phyloP scores from a whole-genome alignment of 2,888 invertebrate genomes.

The Heterodera filipjevi region DNA sequence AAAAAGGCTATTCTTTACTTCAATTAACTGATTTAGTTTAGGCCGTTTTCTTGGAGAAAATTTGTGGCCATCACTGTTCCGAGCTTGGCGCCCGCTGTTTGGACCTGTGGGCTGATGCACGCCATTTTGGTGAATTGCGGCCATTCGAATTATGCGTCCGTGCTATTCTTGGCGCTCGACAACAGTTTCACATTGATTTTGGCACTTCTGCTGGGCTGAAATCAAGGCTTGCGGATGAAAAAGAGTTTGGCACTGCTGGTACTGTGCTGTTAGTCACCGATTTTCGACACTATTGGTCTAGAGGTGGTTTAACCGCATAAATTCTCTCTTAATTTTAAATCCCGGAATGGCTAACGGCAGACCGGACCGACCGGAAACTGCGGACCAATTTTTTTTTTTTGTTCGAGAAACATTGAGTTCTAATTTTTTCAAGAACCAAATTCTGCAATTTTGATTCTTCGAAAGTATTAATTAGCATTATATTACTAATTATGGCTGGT shows the following conservation, averaged over 20 bases:
- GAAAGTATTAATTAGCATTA: no score
- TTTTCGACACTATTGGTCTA: conserved; percentile 21
- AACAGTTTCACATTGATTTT: conserved; percentile 1
- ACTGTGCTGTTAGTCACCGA: conserved; percentile 25
- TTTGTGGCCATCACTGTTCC: conserved; percentile 32
- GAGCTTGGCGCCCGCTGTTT: conserved; percentile 31
- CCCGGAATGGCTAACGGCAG: no score
- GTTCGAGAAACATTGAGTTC: no score
- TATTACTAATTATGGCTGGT: no score
- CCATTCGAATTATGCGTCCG: conserved; percentile 53
- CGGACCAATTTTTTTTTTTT: no score
- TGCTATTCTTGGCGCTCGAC: conserved; percentile 46
- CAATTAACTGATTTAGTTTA: not conserved
- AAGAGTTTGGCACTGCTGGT: not conserved
- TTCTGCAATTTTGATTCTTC: no score
- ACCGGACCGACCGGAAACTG: no score
- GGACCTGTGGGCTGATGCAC: conserved; percentile 43
- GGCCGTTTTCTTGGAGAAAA: conserved; percentile 39
- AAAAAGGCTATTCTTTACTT: no score
- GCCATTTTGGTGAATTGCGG: conserved; percentile 46
- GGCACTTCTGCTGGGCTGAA: not conserved
- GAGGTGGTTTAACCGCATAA: no score
- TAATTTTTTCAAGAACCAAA: no score
- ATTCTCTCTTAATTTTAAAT: no score
- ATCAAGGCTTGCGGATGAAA: not conserved